Percentiles rank a stretch among this genome's conserved stretches.
These are phyloP conservation scores for Caenorhabditis sp. DNA, from an alignment of 2,888 invertebrate genomes.

Conservation along the genomic window DNA sequence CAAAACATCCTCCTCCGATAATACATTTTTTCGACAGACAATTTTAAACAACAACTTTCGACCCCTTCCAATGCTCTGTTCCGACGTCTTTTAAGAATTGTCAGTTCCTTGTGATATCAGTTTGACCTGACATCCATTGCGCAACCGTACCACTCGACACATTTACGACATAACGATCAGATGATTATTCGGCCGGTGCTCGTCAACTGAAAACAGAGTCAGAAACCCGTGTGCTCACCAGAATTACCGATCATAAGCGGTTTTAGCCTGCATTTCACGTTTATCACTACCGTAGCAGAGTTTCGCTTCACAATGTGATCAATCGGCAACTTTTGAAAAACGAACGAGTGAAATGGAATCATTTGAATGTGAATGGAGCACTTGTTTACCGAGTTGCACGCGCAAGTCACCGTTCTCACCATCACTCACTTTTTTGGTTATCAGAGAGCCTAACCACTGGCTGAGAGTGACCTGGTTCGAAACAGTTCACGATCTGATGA, in stretches of 20 bases:
- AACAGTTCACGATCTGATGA: neutral
- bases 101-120: constrained; percentile 24
- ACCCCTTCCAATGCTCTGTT: too few relatives aligned
- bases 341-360: neutral
- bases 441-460: too few relatives aligned
- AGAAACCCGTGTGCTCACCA: constrained; percentile 40
- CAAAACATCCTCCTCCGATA: too few relatives aligned
- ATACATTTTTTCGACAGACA: too few relatives aligned
- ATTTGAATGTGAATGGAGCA: too few relatives aligned
- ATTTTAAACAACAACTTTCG: too few relatives aligned
- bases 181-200: constrained; percentile 14
- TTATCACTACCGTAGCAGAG: constrained; percentile 46
- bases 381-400: too few relatives aligned
- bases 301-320: constrained; percentile 9
- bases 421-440: neutral
- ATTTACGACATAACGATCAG: constrained; percentile 23
- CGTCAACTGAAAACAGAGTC: constrained; percentile 35
- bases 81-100: too few relatives aligned
- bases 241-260: constrained; percentile 48
- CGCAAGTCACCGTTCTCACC: too few relatives aligned
- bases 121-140: constrained; percentile 42
- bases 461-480: neutral
- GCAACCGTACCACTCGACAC: constrained; percentile 25
- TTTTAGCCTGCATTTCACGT: constrained; percentile 22
- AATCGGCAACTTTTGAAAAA: neutral